A percentile compares a stretch with the other conserved stretches of the same genome.
Evolutionary conservation across 2,113 vertebrate genomes (phyloP).

Genomic region (Donacobius atricapilla): DNA sequence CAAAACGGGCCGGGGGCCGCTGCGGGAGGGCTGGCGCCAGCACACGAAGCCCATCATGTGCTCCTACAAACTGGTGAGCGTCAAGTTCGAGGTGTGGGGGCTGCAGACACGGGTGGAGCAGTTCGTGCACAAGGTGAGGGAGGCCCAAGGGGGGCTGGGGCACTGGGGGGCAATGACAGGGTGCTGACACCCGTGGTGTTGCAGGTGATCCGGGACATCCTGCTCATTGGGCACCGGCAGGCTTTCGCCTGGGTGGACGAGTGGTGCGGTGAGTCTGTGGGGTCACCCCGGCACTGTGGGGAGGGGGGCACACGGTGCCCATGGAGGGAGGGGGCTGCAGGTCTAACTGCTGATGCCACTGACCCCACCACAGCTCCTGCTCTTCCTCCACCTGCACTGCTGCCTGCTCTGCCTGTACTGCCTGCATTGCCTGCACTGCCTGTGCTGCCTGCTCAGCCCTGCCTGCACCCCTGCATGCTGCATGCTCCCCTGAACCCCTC

Average conservation of each 20-base stretch:
- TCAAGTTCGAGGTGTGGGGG: conserved; percentile 80
- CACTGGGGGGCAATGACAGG: neutral
- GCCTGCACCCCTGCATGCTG: accelerated
- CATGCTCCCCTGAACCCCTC: accelerated
- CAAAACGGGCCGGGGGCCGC: conserved; percentile 72
- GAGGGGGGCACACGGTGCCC: neutral
- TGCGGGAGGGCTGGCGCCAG: conserved; percentile 73
- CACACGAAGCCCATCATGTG: conserved; percentile 74
- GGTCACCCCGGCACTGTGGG: accelerated
- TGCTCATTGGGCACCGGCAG: conserved; percentile 76
- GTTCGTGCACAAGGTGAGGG: conserved; percentile 75
- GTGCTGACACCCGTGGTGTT: neutral
- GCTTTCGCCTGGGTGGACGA: conserved; percentile 77
- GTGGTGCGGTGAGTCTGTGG: conserved; percentile 65
- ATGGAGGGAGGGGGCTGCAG: neutral
- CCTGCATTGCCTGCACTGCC: no score
- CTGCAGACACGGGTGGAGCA: conserved; percentile 76
- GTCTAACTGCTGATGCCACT: neutral
- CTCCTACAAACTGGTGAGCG: conserved; percentile 77
- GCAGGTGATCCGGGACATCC: conserved; percentile 75
- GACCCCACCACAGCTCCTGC: neutral
- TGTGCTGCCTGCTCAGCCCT: neutral
- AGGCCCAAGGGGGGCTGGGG: accelerated
- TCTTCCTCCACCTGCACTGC: neutral
- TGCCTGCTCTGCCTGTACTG: neutral